Conservation (phyloP, 1,140 invertebrate species). For the Bactericera cockerelli region DNA sequence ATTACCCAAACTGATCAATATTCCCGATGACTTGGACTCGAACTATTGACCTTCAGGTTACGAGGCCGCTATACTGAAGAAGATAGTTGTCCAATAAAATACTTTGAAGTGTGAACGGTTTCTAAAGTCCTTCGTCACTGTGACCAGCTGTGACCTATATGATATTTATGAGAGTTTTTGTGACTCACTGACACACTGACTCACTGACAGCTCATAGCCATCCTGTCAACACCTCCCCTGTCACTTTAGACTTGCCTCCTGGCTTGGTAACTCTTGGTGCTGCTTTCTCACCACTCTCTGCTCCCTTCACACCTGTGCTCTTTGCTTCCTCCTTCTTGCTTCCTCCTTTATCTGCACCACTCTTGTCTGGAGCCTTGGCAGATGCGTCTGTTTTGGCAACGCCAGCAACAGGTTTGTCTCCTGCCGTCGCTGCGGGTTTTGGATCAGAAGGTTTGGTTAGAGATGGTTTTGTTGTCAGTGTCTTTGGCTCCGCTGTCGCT, state of each 20-base stretch:
- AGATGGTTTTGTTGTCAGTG: neutral
- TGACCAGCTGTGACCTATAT: too few relatives aligned
- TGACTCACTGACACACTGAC: too few relatives aligned
- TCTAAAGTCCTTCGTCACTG: too few relatives aligned
- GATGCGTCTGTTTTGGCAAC: slow-evolving; percentile 7
- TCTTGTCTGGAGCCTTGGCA: slow-evolving; percentile 15
- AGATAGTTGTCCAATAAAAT: too few relatives aligned
- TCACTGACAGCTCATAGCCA: too few relatives aligned
- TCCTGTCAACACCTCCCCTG: slow-evolving; percentile 45
- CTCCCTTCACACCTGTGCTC: slow-evolving; percentile 11
- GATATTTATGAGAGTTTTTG: too few relatives aligned
- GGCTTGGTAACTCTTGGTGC: slow-evolving; percentile 28
- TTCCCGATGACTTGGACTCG: too few relatives aligned
- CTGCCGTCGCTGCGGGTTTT: neutral
- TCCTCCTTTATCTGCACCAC: neutral
- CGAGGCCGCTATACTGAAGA: too few relatives aligned
- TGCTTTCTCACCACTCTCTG: slow-evolving; percentile 14
- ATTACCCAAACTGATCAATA: too few relatives aligned
- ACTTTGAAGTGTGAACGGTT: too few relatives aligned
- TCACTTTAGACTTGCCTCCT: slow-evolving; percentile 46
- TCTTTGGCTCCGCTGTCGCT: slow-evolving; percentile 13
- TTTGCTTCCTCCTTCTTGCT: neutral
- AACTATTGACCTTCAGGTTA: too few relatives aligned
- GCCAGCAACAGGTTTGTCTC: neutral
- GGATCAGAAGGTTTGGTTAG: neutral